Conservation (phyloP, 2,113 vertebrate species). For the Bolborhynchus lineola region DNA sequence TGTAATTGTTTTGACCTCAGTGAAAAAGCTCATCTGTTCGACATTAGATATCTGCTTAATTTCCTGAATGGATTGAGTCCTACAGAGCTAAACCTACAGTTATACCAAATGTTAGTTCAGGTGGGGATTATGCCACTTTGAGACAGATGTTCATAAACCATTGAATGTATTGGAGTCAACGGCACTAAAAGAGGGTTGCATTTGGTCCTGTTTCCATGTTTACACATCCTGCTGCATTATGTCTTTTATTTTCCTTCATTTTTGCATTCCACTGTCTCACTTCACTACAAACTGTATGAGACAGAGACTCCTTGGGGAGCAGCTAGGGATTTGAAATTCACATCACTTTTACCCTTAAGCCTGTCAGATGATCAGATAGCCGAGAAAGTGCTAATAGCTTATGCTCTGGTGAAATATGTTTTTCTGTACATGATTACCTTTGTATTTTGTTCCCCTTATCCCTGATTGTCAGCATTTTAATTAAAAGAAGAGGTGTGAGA, state of each 20-base stretch:
- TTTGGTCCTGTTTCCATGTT: neutral
- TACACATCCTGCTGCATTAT: neutral
- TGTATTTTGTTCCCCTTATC: constrained; percentile 73
- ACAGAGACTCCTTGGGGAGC: constrained; percentile 46
- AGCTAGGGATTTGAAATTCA: constrained; percentile 70
- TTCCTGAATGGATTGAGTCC: neutral
- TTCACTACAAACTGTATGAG: constrained; percentile 48
- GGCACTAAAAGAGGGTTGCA: neutral
- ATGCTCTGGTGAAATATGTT: constrained; percentile 74
- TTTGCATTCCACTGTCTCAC: constrained; percentile 27
- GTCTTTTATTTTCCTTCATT: neutral
- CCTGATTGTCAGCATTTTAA: constrained; percentile 77
- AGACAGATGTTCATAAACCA: neutral
- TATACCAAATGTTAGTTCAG: neutral
- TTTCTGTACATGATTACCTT: constrained; percentile 75
- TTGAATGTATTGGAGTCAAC: neutral
- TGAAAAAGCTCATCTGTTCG: constrained; percentile 4
- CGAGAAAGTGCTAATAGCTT: constrained; percentile 73
- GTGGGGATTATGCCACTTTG: neutral
- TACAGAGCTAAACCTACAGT: neutral
- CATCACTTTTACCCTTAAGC: constrained; percentile 66
- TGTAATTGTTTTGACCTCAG: constrained; percentile 3
- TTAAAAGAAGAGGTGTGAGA: constrained; percentile 76
- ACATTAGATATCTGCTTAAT: neutral
- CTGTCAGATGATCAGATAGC: constrained; percentile 76